phyloP scores from a whole-genome alignment of 1,140 invertebrate species.

The Thaumetopoea pityocampa region DNA sequence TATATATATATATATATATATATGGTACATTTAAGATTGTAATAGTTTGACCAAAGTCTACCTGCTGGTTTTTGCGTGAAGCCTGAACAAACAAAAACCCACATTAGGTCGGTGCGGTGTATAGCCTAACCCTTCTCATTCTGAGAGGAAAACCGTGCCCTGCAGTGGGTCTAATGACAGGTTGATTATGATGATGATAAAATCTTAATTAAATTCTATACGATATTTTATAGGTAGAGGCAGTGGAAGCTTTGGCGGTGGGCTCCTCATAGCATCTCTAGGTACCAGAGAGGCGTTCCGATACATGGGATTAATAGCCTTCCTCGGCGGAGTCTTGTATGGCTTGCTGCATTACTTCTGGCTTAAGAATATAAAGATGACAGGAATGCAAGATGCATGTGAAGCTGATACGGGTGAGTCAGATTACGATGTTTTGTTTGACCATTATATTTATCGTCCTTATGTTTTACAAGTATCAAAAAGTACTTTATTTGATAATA shows the following conservation, averaged over 20 bases:
- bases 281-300: conserved; percentile 85
- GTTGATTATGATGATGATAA: not conserved
- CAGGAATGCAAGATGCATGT: conserved; percentile 41
- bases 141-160: no score
- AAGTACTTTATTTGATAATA: no score
- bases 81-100: no score
- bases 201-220: not conserved
- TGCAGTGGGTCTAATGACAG: not conserved
- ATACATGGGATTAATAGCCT: conserved; percentile 84
- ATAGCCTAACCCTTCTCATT: no score
- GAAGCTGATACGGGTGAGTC: conserved; percentile 51
- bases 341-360: conserved; percentile 83
- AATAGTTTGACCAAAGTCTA: no score
- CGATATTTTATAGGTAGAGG: conserved; percentile 77
- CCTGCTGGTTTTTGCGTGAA: no score
- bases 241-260: conserved; percentile 88
- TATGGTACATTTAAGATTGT: no score
- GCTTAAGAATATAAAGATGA: conserved; percentile 79
- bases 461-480: no score
- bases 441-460: no score
- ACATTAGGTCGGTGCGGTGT: no score
- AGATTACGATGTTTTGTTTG: not conserved
- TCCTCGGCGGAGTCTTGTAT: conserved; percentile 82
- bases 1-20: no score
- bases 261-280: conserved; percentile 83